phyloP scores from a whole-genome alignment of 2,888 invertebrate genomes.

The Caenorhabditis japonica region DNA sequence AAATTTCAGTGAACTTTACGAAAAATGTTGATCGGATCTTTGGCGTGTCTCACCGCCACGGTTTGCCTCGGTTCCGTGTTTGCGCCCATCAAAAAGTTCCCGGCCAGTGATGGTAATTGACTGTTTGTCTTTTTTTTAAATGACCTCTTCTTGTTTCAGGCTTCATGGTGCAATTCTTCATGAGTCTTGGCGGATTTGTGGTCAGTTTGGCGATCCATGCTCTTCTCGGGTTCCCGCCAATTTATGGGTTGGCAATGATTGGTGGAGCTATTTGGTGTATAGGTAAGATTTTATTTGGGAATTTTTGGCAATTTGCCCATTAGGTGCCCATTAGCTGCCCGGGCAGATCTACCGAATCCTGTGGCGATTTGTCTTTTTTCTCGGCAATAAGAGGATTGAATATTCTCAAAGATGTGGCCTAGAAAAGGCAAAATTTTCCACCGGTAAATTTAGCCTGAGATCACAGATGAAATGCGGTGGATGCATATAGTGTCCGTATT shows the following conservation, averaged over 20 bases:
- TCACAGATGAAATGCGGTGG: no score
- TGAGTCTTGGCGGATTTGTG: conserved; percentile 78
- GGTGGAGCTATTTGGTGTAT: conserved; percentile 79
- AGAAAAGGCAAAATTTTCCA: no score
- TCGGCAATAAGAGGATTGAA: no score
- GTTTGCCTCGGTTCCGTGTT: conserved; percentile 79
- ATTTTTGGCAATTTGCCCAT: no score
- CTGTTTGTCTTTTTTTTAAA: background rate
- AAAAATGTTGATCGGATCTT: conserved; percentile 71
- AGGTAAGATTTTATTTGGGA: no score
- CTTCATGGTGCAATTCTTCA: conserved; percentile 79
- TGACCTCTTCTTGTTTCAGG: conserved; percentile 73
- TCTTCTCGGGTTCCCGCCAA: conserved; percentile 74
- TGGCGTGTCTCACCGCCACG: conserved; percentile 77
- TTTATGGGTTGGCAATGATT: conserved; percentile 79
- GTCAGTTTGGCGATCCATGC: conserved; percentile 77
- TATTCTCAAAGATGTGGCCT: no score
- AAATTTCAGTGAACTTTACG: no score
- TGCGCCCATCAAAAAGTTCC: conserved; percentile 79
- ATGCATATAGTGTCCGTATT: no score
- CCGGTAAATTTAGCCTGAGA: no score
- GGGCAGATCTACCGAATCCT: no score
- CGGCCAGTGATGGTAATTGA: conserved; percentile 65
- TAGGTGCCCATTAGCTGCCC: no score
- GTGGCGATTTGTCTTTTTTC: no score